These are phyloP conservation scores for Caenorhabditis doughertyi DNA, from an alignment of 2,888 invertebrate species.

Conservation along the genomic window DNA sequence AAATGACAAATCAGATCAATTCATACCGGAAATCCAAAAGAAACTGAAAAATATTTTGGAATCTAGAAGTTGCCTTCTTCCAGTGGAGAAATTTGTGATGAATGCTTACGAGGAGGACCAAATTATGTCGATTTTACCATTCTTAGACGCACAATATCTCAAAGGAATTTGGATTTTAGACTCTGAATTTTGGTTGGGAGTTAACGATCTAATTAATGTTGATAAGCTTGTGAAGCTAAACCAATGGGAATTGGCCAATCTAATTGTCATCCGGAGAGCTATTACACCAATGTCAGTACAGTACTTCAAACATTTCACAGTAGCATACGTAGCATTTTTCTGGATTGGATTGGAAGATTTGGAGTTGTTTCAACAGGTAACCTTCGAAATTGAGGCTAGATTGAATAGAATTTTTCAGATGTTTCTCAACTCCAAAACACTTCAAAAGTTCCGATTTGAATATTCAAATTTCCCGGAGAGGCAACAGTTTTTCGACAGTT, in stretches of 20 bases:
- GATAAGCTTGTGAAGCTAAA: neutral
- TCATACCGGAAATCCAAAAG: neutral
- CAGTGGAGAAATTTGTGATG: neutral
- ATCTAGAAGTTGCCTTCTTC: neutral
- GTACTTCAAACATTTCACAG: neutral
- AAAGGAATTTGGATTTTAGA: neutral
- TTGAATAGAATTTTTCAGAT: neutral
- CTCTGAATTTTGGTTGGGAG: slow-evolving; percentile 4
- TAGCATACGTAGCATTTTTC: neutral
- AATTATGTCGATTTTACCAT: neutral
- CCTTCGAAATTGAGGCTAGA: no score
- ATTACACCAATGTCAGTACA: neutral
- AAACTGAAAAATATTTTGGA: neutral
- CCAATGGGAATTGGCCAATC: neutral
- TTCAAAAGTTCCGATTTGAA: neutral
- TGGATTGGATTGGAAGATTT: neutral
- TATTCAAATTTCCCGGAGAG: neutral
- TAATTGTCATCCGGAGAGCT: neutral
- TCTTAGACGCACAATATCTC: neutral
- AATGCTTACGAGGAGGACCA: neutral
- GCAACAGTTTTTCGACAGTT: neutral
- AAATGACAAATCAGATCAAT: neutral
- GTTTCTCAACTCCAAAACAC: neutral
- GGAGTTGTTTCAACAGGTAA: neutral
- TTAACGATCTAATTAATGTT: no score